Evolutionary conservation across 1,140 invertebrate genomes (phyloP).

Genomic region (Lasioglossum baleicum): DNA sequence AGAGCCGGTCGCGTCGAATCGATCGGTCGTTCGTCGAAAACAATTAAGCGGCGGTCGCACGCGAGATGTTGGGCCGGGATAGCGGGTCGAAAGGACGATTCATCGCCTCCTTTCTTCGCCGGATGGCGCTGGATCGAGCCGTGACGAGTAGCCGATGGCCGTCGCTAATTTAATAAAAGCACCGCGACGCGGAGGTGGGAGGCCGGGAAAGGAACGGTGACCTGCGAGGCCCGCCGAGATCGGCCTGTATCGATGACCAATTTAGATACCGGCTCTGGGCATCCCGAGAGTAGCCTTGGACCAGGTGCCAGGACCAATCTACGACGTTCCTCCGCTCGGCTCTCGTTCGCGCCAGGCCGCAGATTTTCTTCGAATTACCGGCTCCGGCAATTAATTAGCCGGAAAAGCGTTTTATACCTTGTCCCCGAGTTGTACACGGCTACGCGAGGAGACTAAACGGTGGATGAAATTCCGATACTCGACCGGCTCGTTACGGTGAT

Average conservation of each 20-base stretch:
- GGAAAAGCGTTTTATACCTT: conserved; percentile 31
- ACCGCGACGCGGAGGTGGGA: not conserved
- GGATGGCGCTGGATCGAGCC: not conserved
- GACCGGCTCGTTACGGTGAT: conserved; percentile 40
- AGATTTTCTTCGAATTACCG: no score
- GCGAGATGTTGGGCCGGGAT: conserved; percentile 36
- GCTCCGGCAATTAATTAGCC: conserved; percentile 20
- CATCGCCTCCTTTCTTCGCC: conserved; percentile 41
- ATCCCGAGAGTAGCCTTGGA: no score
- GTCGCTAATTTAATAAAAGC: conserved; percentile 64
- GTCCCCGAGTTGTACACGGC: not conserved
- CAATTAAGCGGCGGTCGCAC: conserved; percentile 45
- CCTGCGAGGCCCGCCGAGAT: no score
- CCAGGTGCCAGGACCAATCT: no score
- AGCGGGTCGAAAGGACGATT: conserved; percentile 36
- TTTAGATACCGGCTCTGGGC: conserved; percentile 53
- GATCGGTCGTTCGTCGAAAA: conserved; percentile 40
- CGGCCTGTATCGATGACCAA: conserved; percentile 51
- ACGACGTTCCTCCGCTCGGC: not conserved
- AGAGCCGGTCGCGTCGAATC: conserved; percentile 20
- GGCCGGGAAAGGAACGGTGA: no score
- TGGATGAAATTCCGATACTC: conserved; percentile 47
- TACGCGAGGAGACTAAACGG: not conserved
- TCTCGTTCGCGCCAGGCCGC: no score
- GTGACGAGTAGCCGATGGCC: conserved; percentile 44